Conservation (phyloP, 2,888 invertebrate species). For the Synanthedon vespiformis region DNA sequence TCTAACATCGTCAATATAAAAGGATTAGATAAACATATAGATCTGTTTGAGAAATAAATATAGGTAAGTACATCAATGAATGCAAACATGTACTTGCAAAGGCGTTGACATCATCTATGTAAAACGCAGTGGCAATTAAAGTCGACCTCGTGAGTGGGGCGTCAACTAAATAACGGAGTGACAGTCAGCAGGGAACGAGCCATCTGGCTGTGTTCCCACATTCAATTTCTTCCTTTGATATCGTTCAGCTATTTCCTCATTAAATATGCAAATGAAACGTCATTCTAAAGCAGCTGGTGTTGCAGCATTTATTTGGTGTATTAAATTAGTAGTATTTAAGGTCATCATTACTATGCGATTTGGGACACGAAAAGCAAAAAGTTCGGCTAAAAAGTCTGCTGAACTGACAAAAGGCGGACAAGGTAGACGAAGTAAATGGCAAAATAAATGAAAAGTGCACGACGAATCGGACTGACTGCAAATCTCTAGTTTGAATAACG, state of each 20-base stretch:
- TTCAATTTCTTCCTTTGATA: slow-evolving; percentile 14
- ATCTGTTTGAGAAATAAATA: no score
- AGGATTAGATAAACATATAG: not conserved
- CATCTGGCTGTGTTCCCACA: slow-evolving; percentile 29
- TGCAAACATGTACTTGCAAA: not conserved
- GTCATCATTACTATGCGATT: no score
- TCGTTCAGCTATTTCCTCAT: not conserved
- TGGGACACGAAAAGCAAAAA: no score
- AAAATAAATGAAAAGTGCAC: no score
- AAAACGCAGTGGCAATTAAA: not conserved
- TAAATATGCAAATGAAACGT: not conserved
- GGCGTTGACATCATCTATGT: not conserved
- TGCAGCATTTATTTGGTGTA: not conserved
- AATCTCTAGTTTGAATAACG: no score
- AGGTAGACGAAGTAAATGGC: no score
- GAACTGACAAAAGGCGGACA: no score
- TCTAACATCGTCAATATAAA: no score
- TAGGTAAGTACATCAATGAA: no score
- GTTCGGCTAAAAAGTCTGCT: no score
- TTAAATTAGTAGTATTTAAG: no score
- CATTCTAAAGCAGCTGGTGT: not conserved
- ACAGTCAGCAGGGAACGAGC: slow-evolving; percentile 3
- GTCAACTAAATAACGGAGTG: slow-evolving; percentile 9
- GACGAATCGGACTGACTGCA: no score
- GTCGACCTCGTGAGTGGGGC: not conserved